Percentiles rank a stretch among this genome's conserved stretches.
Evolutionary conservation across 2,797 vertebrate genomes (phyloP).

Genomic region (Lutjanus argentimaculatus): DNA sequence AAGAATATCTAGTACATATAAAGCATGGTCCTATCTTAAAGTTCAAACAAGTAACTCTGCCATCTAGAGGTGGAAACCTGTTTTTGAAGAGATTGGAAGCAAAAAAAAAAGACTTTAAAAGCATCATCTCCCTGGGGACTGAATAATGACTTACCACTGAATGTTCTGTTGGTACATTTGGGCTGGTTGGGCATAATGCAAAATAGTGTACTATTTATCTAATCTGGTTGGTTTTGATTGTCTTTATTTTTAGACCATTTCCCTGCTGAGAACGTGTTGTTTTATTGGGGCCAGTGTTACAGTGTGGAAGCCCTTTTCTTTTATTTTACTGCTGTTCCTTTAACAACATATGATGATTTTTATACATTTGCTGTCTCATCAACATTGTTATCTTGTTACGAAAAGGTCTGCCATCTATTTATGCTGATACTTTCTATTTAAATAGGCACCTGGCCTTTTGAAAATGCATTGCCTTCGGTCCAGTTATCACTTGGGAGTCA

Average conservation of each 20-base stretch:
- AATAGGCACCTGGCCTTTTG: not conserved
- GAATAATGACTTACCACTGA: not conserved
- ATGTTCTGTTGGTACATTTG: slow-evolving; percentile 8
- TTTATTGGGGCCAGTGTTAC: not conserved
- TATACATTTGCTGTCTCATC: not conserved
- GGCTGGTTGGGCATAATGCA: not conserved
- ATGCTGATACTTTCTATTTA: not conserved
- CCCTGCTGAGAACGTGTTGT: not conserved
- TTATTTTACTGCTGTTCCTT: not conserved
- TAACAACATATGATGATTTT: not conserved
- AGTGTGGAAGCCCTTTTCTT: not conserved
- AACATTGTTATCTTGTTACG: not conserved
- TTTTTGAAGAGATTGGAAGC: not conserved
- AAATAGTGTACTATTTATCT: slow-evolving; percentile 3
- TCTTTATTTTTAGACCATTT: slow-evolving; percentile 37
- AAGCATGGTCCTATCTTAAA: not conserved
- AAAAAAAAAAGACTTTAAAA: not conserved
- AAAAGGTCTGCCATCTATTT: not conserved
- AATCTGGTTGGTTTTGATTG: slow-evolving; percentile 1
- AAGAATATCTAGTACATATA: not conserved
- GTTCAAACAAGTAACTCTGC: slow-evolving; percentile 18
- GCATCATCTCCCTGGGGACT: not conserved
- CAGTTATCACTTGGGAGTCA: not conserved
- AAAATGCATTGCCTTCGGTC: not conserved
- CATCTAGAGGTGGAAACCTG: slow-evolving; percentile 35